phyloP scores from a whole-genome alignment of 2,797 vertebrate genomes.

The Notoglanidium macrostoma region DNA sequence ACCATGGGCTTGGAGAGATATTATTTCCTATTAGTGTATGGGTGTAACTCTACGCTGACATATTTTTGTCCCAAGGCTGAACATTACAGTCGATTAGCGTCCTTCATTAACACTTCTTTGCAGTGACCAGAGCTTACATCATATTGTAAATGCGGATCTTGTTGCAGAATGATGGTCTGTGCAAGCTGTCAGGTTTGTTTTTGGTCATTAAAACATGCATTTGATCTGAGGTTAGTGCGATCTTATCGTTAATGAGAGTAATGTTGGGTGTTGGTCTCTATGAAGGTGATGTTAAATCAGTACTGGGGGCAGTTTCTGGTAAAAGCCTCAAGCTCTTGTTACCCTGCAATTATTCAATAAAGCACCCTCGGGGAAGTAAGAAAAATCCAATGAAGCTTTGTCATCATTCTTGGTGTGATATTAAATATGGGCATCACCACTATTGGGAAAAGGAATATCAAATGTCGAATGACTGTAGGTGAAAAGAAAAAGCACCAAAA shows the following conservation, averaged over 20 bases:
- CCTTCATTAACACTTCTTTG: neutral
- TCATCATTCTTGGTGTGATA: neutral
- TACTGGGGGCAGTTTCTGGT: conserved; percentile 4
- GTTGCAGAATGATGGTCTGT: conserved; percentile 20
- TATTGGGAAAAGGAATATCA: conserved; percentile 8
- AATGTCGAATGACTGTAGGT: neutral
- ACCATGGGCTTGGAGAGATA: neutral
- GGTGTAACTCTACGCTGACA: neutral
- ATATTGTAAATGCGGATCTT: conserved; percentile 5
- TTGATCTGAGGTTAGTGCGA: conserved; percentile 7
- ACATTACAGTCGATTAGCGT: conserved; percentile 6
- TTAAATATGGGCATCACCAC: neutral
- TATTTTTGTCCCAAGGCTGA: neutral
- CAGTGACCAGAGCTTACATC: conserved; percentile 20
- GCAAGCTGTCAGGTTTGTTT: neutral
- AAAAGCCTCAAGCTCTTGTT: conserved; percentile 27
- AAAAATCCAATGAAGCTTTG: conserved; percentile 20
- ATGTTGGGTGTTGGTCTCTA: neutral
- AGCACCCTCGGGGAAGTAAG: conserved; percentile 9
- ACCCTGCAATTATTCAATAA: conserved; percentile 23
- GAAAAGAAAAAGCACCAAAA: neutral
- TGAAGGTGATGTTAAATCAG: conserved; percentile 1
- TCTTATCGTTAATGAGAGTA: neutral
- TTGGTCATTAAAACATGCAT: neutral
- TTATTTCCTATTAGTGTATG: neutral